phyloP scores from a whole-genome alignment of 2,888 invertebrate genomes.

The Hirtodrosophila cameraria region DNA sequence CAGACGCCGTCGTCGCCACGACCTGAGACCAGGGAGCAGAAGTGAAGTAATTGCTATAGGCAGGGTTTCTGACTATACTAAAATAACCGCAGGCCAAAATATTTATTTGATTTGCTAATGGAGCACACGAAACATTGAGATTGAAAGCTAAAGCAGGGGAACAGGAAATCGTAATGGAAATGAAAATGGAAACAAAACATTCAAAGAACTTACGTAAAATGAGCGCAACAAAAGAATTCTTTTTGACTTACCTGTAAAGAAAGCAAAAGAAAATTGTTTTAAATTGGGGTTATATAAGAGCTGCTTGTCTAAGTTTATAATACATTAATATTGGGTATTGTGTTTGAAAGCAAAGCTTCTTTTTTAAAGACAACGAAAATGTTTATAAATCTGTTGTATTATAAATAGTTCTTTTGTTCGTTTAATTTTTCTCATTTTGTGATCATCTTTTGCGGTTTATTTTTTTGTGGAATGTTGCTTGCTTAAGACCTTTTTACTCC shows the following conservation, averaged over 20 bases:
- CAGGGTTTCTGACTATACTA: conserved; percentile 31
- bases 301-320: conserved; percentile 1
- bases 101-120: conserved; percentile 77
- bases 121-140: conserved; percentile 10
- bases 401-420: neutral
- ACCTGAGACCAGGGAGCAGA: conserved; percentile 21
- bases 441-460: neutral
- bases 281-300: conserved; percentile 49
- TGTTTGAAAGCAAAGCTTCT: neutral
- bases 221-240: conserved; percentile 6
- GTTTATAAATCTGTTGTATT: conserved; percentile 4
- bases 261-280: conserved; percentile 63
- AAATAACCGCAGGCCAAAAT: conserved; percentile 62
- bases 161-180: neutral
- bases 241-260: conserved; percentile 72
- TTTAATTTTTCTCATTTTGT: conserved; percentile 2
- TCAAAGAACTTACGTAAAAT: conserved; percentile 58
- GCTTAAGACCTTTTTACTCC: no score
- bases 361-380: conserved; percentile 1
- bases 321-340: neutral
- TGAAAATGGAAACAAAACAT: conserved; percentile 3
- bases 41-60: conserved; percentile 41
- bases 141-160: conserved; percentile 31
- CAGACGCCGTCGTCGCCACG: conserved; percentile 55
- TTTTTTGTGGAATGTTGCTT: neutral